Evolutionary conservation across 2,888 invertebrate species (phyloP), one percentile per base, ranked within the genome.

Genomic region (Coenonympha arcania): DNA sequence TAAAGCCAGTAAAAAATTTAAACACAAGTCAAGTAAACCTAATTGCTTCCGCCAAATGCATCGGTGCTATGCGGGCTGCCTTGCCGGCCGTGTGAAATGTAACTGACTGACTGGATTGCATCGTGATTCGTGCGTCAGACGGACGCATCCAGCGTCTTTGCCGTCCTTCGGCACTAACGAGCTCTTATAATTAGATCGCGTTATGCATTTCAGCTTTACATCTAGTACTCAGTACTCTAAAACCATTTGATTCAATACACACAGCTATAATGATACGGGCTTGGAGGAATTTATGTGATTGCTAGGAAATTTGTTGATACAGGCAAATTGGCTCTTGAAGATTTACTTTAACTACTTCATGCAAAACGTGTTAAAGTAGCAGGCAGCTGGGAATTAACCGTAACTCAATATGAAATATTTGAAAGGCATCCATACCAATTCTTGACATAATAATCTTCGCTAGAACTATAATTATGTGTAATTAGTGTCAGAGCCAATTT

Each of bases 81-180:
- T 57, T 50, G 46, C 19, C 58, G 60, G 61, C 64, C 71, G 73
- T 76, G 73, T 73, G 76, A 74, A 76, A 70, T 70, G 73, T 70
- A 70, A 67, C 77, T 67, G 43, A 15, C 16, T 22, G 13, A 37
- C 22, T 20, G 16, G 16, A 28, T 22, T 40, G 50, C 40, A 37
- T 46, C 65, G 63, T 71, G 71, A 71, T 73, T 76, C 69, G 63
- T 71, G 71, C 71, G 74, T 76, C 69, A 71, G 63, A 57, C 53
- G 48, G 56, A 57, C 60, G 66, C 65, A 69, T 72, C 70, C 70
- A 70, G 71, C 64, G 62, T 62, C 66, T 64, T 58, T 57, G 50
- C 55, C 57, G 60, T 73, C 71, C 63, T 55, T 64, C 64, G 64
- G 64, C 59, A 66, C 69, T 76, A 73, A 74, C 67, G 60, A 61